Evolutionary conservation across 2,888 invertebrate species (phyloP).

Genomic region (Eurois occulta): DNA sequence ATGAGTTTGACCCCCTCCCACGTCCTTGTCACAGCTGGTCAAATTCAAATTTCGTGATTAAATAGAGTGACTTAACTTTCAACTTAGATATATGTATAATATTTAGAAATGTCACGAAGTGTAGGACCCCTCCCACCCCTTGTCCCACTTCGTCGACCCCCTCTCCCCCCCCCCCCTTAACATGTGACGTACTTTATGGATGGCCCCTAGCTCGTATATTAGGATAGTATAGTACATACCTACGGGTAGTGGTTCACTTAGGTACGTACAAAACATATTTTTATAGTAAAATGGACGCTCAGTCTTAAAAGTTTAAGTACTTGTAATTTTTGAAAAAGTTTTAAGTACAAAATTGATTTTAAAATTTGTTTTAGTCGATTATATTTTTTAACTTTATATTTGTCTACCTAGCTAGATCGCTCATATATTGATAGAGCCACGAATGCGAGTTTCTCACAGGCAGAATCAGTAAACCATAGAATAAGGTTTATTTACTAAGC

Average conservation of each 20-base stretch:
- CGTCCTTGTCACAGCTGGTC: no score
- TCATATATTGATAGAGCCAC: neutral
- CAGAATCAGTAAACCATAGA: slow-evolving; percentile 7
- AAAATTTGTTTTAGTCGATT: slow-evolving; percentile 6
- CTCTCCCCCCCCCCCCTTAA: no score
- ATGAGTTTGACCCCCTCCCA: no score
- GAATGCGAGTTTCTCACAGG: neutral
- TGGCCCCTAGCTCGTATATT: slow-evolving; percentile 51
- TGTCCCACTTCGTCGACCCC: no score
- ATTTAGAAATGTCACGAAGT: no score
- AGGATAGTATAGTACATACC: slow-evolving; percentile 45
- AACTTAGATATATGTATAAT: no score
- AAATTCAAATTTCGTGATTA: no score
- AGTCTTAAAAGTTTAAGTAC: slow-evolving; percentile 48
- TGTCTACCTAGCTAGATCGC: neutral
- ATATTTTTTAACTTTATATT: slow-evolving; percentile 5
- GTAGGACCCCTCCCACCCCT: no score
- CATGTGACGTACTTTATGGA: no score
- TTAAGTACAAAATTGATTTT: slow-evolving; percentile 39
- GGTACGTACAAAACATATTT: slow-evolving; percentile 65
- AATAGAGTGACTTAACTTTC: no score
- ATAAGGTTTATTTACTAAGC: slow-evolving; percentile 16
- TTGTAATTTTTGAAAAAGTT: slow-evolving; percentile 29
- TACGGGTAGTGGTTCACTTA: slow-evolving; percentile 38
- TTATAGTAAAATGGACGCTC: slow-evolving; percentile 67